Percentiles rank a stretch among this genome's conserved stretches.
phyloP scores from a whole-genome alignment of 1,140 invertebrate genomes.

The Drosophila lacertosa region DNA sequence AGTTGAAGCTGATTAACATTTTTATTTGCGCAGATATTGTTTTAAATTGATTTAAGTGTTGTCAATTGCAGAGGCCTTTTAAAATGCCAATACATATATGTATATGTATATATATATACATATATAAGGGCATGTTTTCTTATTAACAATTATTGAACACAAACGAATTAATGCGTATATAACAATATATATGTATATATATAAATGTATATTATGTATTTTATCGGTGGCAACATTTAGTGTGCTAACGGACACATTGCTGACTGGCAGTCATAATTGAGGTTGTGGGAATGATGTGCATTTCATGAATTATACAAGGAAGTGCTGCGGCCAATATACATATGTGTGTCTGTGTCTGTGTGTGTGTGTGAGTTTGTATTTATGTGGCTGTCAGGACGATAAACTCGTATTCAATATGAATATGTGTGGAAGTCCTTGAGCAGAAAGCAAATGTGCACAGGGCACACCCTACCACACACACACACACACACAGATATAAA shows the following conservation, averaged over 20 bases:
- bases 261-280: conserved; percentile 71
- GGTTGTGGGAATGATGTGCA: conserved; percentile 78
- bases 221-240: conserved; percentile 35
- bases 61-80: background rate
- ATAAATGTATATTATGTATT: conserved; percentile 27
- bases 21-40: too few relatives aligned
- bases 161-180: background rate
- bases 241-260: conserved; percentile 46
- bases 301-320: conserved; percentile 76
- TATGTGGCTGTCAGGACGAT: conserved; percentile 44
- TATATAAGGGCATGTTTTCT: background rate
- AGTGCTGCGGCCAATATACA: conserved; percentile 44
- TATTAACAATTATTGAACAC: background rate
- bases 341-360: conserved; percentile 19
- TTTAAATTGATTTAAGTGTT: background rate
- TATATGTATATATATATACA: background rate
- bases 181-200: background rate
- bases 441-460: conserved; percentile 29
- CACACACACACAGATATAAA: conserved; percentile 4
- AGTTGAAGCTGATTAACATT: too few relatives aligned
- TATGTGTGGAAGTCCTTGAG: conserved; percentile 47
- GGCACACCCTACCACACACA: conserved; percentile 9
- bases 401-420: conserved; percentile 47
- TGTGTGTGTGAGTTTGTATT: conserved; percentile 36
- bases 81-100: too few relatives aligned